A percentile compares a stretch with the other conserved stretches of the same genome.
phyloP scores from a whole-genome alignment of 1,140 invertebrate species.

The Elymnias hypermnestra region DNA sequence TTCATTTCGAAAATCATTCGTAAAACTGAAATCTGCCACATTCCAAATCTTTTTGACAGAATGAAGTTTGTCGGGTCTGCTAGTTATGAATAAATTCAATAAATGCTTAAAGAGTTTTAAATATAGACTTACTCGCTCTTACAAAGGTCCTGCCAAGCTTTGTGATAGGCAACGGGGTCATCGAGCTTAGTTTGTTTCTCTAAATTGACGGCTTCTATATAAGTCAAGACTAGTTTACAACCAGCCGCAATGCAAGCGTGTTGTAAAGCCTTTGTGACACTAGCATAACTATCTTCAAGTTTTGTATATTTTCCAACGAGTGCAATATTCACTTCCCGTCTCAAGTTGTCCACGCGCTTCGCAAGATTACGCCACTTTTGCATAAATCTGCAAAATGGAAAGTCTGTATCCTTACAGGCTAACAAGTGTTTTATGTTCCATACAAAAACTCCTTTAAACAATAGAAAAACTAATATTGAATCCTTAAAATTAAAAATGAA shows the following conservation, averaged over 20 bases:
- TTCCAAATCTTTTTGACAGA: no score
- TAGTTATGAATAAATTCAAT: no score
- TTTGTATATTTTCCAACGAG: slow-evolving; percentile 99
- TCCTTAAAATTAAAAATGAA: no score
- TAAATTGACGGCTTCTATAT: slow-evolving; percentile 93
- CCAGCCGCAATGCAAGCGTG: slow-evolving; percentile 92
- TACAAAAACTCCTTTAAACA: no score
- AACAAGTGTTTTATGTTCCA: no score
- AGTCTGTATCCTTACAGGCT: no score
- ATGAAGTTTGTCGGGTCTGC: no score
- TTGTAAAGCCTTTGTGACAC: slow-evolving; percentile 95
- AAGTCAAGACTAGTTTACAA: slow-evolving; percentile 91
- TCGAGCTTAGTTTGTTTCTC: slow-evolving; percentile 84
- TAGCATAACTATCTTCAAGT: slow-evolving; percentile 96
- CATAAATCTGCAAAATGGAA: slow-evolving; percentile 83
- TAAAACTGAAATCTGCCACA: no score
- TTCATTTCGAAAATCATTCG: no score
- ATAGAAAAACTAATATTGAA: no score
- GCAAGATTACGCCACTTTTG: slow-evolving; percentile 94
- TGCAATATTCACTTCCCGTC: slow-evolving; percentile 91
- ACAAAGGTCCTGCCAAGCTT: slow-evolving; percentile 95
- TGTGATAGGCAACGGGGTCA: slow-evolving; percentile 91
- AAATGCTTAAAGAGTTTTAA: no score
- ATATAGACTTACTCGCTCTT: slow-evolving; percentile 87
- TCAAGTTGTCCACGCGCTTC: slow-evolving; percentile 86